Percentiles rank a stretch among this genome's conserved stretches.
Evolutionary conservation across 2,797 vertebrate genomes (phyloP).

Genomic region (Apogon talboti): DNA sequence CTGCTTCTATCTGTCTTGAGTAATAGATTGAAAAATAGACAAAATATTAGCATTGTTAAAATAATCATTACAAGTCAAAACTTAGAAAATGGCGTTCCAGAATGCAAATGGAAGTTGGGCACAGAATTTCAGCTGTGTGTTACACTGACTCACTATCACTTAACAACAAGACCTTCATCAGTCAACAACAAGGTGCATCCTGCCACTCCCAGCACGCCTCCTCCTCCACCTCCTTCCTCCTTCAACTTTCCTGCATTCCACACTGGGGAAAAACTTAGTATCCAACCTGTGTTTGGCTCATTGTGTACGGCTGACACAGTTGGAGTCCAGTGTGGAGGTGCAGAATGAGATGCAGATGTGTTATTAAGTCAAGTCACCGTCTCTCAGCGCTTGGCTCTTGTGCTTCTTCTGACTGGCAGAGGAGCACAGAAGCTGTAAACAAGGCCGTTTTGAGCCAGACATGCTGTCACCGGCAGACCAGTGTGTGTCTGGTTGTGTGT

Average conservation of each 20-base stretch:
- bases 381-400: slow-evolving; percentile 25
- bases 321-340: slow-evolving; percentile 50
- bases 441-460: slow-evolving; percentile 56
- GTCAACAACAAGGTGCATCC: slow-evolving; percentile 63
- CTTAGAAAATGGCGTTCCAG: no score
- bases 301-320: slow-evolving; percentile 48
- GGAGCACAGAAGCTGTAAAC: slow-evolving; percentile 53
- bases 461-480: slow-evolving; percentile 51
- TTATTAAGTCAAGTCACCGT: slow-evolving; percentile 28
- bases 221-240: slow-evolving; percentile 4
- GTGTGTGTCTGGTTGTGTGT: slow-evolving; percentile 28
- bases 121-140: no score
- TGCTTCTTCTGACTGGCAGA: slow-evolving; percentile 29
- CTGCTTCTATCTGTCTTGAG: no score
- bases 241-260: slow-evolving; percentile 65
- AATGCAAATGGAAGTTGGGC: no score
- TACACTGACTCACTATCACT: no score
- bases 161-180: slow-evolving; percentile 25
- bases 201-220: slow-evolving; percentile 48
- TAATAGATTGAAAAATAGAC: no score
- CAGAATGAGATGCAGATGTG: slow-evolving; percentile 60
- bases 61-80: no score
- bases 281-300: slow-evolving; percentile 48
- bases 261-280: slow-evolving; percentile 23
- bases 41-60: no score